phyloP scores from a whole-genome alignment of 1,140 invertebrate species.

The Hyles vespertilio region DNA sequence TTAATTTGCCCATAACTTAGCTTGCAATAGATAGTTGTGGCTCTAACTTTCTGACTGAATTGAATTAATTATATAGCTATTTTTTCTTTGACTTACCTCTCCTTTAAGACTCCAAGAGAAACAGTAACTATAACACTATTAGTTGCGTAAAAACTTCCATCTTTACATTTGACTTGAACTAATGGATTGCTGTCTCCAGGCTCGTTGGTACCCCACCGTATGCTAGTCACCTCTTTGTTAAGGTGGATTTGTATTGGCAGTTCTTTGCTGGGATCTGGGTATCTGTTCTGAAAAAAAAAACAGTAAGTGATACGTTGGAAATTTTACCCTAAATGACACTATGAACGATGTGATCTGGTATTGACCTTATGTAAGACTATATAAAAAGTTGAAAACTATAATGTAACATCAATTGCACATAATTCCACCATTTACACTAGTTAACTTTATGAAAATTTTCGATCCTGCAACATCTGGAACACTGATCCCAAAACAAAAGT shows the following conservation, averaged over 20 bases:
- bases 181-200: constrained; percentile 38
- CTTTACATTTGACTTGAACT: constrained; percentile 76
- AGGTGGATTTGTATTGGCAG: constrained; percentile 56
- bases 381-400: too few species aligned
- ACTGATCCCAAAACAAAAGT: too few species aligned
- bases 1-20: too few species aligned
- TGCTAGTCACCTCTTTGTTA: constrained; percentile 65
- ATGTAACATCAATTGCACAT: too few species aligned
- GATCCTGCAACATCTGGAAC: too few species aligned
- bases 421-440: too few species aligned
- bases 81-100: constrained; percentile 44
- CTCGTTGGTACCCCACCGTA: constrained; percentile 53
- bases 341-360: too few species aligned
- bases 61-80: background rate
- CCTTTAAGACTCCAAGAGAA: constrained; percentile 83
- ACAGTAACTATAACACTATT: constrained; percentile 83
- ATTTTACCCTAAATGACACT: too few species aligned
- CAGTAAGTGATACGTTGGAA: background rate
- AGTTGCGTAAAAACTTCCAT: constrained; percentile 76
- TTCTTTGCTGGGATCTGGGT: constrained; percentile 55
- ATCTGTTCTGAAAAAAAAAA: constrained; percentile 51
- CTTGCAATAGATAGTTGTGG: too few species aligned
- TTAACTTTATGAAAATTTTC: too few species aligned
- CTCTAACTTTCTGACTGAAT: too few species aligned
- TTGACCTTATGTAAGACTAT: too few species aligned